These are phyloP conservation scores for Ennomos fuscantarius DNA, from an alignment of 2,888 invertebrate genomes.

Conservation along the genomic window DNA sequence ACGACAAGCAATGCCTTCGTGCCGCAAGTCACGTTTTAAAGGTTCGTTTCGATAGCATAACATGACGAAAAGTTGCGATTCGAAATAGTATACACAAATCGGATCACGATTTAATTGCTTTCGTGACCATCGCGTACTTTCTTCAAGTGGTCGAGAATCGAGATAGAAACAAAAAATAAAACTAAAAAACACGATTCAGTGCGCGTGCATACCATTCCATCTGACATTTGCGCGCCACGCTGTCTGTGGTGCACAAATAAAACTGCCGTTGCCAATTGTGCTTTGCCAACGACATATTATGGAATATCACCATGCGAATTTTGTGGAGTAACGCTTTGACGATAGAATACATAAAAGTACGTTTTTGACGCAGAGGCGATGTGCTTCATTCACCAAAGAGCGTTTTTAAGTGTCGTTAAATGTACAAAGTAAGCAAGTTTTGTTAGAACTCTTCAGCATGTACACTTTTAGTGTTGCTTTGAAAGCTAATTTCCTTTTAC, in stretches of 20 bases:
- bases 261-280: conserved; percentile 59
- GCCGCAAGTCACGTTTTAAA: conserved; percentile 54
- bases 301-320: conserved; percentile 20
- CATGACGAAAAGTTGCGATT: conserved; percentile 45
- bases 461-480: not conserved
- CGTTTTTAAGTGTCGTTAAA: conserved; percentile 5
- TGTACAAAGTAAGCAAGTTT: conserved; percentile 7
- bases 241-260: conserved; percentile 63
- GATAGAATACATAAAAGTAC: too few species aligned
- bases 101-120: conserved; percentile 61
- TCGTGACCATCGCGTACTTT: conserved; percentile 63
- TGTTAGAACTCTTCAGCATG: not conserved
- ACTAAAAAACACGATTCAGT: conserved; percentile 16
- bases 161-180: conserved; percentile 46
- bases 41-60: conserved; percentile 29
- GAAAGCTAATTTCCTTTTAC: not conserved
- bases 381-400: conserved; percentile 8
- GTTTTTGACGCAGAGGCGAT: conserved; percentile 8
- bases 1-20: conserved; percentile 41
- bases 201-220: conserved; percentile 55
- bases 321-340: conserved; percentile 1
- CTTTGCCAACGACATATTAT: conserved; percentile 43
- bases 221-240: conserved; percentile 75
- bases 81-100: conserved; percentile 53
- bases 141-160: conserved; percentile 46